Evolutionary conservation across 2,113 vertebrate genomes (phyloP).

Genomic region (Xiphophorus couchianus): DNA sequence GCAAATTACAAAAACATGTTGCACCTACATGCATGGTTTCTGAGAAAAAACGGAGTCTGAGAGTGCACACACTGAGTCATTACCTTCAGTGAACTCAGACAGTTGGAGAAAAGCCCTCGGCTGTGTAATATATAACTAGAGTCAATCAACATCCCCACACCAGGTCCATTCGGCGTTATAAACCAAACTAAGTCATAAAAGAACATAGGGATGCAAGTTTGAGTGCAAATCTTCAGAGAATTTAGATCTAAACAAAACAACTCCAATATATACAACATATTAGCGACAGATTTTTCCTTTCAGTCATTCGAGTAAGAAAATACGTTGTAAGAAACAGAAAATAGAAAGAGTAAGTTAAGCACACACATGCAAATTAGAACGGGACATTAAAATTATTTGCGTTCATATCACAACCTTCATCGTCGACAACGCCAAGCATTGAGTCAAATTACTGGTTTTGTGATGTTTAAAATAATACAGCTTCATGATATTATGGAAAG

Average conservation of each 20-base stretch:
- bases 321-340: background rate
- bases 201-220: background rate
- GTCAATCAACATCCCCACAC: background rate
- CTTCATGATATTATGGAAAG: background rate
- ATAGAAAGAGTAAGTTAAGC: background rate
- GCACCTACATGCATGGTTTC: background rate
- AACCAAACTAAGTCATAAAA: background rate
- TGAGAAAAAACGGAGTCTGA: background rate
- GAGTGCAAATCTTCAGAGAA: background rate
- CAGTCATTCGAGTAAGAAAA: background rate
- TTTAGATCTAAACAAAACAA: background rate
- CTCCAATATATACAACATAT: background rate
- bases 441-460: background rate
- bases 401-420: background rate
- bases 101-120: background rate
- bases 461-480: background rate
- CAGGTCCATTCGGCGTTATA: background rate
- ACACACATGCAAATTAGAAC: background rate
- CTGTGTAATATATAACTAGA: slow-evolving; percentile 1
- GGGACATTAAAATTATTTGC: background rate
- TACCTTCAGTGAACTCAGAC: slow-evolving; percentile 25
- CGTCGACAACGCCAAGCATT: background rate
- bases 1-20: background rate
- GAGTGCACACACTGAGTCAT: slow-evolving; percentile 25
- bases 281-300: background rate